These are phyloP conservation scores for Ethmia dodecea DNA, from an alignment of 2,888 invertebrate genomes.

Conservation along the genomic window DNA sequence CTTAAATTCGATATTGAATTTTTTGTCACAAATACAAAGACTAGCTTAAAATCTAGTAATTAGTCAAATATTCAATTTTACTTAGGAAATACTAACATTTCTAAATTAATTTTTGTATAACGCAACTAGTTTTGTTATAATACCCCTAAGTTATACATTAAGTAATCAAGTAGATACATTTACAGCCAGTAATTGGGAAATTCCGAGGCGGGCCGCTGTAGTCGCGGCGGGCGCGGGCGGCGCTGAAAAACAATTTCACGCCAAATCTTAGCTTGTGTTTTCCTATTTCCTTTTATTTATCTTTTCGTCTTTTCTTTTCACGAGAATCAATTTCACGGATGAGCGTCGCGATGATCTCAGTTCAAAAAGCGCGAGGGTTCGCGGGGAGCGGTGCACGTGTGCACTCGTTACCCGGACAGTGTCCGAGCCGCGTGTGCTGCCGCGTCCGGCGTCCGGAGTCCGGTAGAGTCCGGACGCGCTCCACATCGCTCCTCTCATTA, in stretches of 20 bases:
- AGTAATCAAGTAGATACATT: slow-evolving; percentile 69
- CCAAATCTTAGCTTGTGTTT: slow-evolving; percentile 78
- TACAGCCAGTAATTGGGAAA: slow-evolving; percentile 74
- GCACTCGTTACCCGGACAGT: slow-evolving; percentile 22
- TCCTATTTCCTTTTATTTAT: slow-evolving; percentile 78
- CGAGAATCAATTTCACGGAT: slow-evolving; percentile 78
- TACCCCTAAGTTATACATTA: slow-evolving; percentile 41
- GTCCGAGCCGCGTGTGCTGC: slow-evolving; percentile 1
- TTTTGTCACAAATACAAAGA: too few relatives aligned
- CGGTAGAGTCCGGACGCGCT: slow-evolving; percentile 13
- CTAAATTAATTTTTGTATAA: too few relatives aligned
- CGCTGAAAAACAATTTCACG: slow-evolving; percentile 77
- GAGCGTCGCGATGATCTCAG: slow-evolving; percentile 75
- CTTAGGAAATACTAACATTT: too few relatives aligned
- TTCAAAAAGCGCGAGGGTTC: slow-evolving; percentile 65
- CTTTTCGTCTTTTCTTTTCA: slow-evolving; percentile 76
- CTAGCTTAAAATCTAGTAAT: too few relatives aligned
- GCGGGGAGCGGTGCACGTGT: slow-evolving; percentile 25
- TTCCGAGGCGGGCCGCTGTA: slow-evolving; percentile 57
- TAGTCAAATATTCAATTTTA: too few relatives aligned
- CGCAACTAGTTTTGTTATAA: slow-evolving; percentile 3
- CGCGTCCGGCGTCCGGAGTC: slow-evolving; percentile 1
- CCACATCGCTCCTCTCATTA: slow-evolving; percentile 46
- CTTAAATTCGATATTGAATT: too few relatives aligned
- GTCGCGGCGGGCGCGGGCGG: slow-evolving; percentile 46